Percentiles rank a stretch among this genome's conserved stretches.
Conservation (phyloP, 1,140 invertebrate genomes). For the Heterodera schachtii region DNA sequence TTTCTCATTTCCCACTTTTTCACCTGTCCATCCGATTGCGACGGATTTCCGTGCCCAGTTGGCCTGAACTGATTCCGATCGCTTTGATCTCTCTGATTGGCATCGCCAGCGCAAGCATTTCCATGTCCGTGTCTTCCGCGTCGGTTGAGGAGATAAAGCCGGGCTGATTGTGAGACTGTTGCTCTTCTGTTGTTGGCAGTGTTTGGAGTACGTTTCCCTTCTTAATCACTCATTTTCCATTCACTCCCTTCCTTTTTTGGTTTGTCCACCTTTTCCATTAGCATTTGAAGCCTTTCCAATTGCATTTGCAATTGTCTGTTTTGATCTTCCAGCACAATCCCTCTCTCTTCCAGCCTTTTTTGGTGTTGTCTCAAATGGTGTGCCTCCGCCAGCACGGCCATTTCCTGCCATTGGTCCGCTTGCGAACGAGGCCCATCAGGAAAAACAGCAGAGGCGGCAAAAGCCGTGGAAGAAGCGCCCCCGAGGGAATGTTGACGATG, state of each 20-base stretch:
- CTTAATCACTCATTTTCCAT: neutral
- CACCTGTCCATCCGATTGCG: slow-evolving; percentile 49
- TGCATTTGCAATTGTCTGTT: slow-evolving; percentile 61
- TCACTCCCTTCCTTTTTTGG: neutral
- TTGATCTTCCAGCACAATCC: slow-evolving; percentile 61
- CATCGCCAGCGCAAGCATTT: slow-evolving; percentile 30
- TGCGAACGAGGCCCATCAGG: neutral
- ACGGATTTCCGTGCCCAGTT: slow-evolving; percentile 41
- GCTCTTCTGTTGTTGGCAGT: slow-evolving; percentile 4
- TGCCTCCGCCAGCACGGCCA: slow-evolving; percentile 44
- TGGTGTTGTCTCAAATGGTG: slow-evolving; percentile 56
- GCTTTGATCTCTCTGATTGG: slow-evolving; percentile 23
- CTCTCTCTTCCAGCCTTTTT: slow-evolving; percentile 57
- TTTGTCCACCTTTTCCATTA: slow-evolving; percentile 42
- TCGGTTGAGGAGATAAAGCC: slow-evolving; percentile 41
- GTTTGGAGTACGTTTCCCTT: slow-evolving; percentile 5
- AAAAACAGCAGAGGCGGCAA: neutral
- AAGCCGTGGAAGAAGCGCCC: neutral
- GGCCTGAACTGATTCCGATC: slow-evolving; percentile 18
- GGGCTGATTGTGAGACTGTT: neutral
- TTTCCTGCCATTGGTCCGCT: slow-evolving; percentile 29
- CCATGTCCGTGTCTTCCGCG: slow-evolving; percentile 42
- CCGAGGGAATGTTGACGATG: slow-evolving; percentile 31
- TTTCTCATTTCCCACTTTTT: neutral
- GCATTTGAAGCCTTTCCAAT: slow-evolving; percentile 55